Base-by-base conservation (phyloP, 2,113 vertebrate genomes). In the Neolamprologus modestus region DNA sequence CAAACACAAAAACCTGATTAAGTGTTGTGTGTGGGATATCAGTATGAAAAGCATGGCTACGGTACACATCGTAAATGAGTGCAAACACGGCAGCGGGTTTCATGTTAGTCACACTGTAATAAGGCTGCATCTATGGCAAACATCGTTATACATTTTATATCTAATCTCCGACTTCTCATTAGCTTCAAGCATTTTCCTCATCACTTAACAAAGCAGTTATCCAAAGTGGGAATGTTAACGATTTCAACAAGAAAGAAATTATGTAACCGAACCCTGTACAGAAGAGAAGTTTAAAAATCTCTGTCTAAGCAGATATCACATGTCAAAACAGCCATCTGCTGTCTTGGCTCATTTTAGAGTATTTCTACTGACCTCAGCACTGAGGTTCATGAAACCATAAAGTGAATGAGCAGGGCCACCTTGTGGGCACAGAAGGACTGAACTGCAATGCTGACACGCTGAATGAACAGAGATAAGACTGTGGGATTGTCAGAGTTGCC, bases 161-260 rank as follows among this genome's bases (percentile, higher is more conserved):
- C 76, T 54, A 28, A 81, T 83, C 66, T 83, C 17, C 4, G 8
- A 87, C 42, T 31, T 57, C 9, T 81, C 42, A 35, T 61, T 50
- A 87, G 63, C 42, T 90, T 91, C 40, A 63, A 84, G 71, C 57
- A 31, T 76, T 87, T n/a, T 31, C 78, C 8, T 37, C 89, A 76
- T 76, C 24, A 71, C 82, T 68, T 59, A 82, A 81, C 42, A n/a
- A 87, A 82, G 81, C 76, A 73, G 78, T 89, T 88, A 86, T 24
- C 79, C 81, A 88, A 57, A 80, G 24, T 68, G 85, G 95, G 95
- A 96, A 96, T 95, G 95, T 94, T 92, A 63, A 85, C 85, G 59
- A 87, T 85, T 87, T 90, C 9, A 80, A 84, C 54, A 45, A 14
- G 5, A 78, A 82, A 66, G 2, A 82, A 73, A 19, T 42, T 33